phyloP scores from a whole-genome alignment of 1,140 invertebrate genomes.

The Plectrocnemia conspersa region DNA sequence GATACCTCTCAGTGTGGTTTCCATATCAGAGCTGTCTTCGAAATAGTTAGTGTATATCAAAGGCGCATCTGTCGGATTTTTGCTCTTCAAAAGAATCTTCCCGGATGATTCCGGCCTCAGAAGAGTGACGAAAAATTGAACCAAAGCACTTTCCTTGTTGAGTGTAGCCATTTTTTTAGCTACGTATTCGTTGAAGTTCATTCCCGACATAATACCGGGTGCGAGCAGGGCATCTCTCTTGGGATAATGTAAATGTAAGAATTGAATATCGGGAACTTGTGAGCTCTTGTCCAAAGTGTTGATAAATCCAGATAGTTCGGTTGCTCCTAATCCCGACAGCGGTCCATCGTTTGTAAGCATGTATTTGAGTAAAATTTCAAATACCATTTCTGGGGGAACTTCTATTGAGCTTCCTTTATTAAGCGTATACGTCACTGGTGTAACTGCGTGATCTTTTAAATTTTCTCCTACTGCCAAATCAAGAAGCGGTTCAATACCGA shows the following conservation, averaged over 20 bases:
- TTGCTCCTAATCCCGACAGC: slow-evolving; percentile 39
- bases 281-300: slow-evolving; percentile 36
- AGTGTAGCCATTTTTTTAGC: slow-evolving; percentile 41
- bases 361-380: slow-evolving; percentile 39
- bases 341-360: slow-evolving; percentile 40
- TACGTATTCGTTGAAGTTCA: slow-evolving; percentile 48
- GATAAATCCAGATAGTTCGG: slow-evolving; percentile 42
- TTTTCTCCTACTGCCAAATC: slow-evolving; percentile 69
- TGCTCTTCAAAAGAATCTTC: slow-evolving; percentile 41
- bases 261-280: slow-evolving; percentile 43
- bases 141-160: slow-evolving; percentile 46
- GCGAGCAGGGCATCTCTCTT: slow-evolving; percentile 38
- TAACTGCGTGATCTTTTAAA: slow-evolving; percentile 58
- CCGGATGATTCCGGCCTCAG: slow-evolving; percentile 52
- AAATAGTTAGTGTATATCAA: slow-evolving; percentile 79
- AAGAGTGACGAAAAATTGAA: slow-evolving; percentile 48
- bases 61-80: slow-evolving; percentile 53
- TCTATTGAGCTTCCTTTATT: slow-evolving; percentile 33
- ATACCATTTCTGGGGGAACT: slow-evolving; percentile 34
- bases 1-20: slow-evolving; percentile 64
- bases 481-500: slow-evolving; percentile 48
- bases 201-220: slow-evolving; percentile 36
- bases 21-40: slow-evolving; percentile 66
- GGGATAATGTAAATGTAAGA: slow-evolving; percentile 38
- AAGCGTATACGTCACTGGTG: slow-evolving; percentile 40